Evolutionary conservation across 2,797 vertebrate genomes (phyloP), one percentile per base, ranked within the genome.

Genomic region (Sebastes matsubarae): DNA sequence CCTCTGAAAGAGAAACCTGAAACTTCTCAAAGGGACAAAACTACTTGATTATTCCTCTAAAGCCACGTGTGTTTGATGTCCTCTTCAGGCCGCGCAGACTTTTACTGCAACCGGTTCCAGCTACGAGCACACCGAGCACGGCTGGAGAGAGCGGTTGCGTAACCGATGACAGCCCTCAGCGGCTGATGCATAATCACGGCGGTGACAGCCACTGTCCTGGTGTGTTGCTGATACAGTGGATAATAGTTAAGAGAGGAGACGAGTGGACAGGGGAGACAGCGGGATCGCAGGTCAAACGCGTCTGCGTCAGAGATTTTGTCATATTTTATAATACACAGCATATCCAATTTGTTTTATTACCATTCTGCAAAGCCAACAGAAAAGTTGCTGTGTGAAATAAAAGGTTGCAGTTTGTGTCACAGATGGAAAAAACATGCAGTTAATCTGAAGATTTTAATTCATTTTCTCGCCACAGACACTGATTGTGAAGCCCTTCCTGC

Each of bases 151-250:
- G 14, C 18, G 25, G 67, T 90, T 93, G 74, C 84, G 27, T 91
- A 90, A 93, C 57, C 65, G 10, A 25, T 67, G 82, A 90, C 87
- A 86, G 82, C 83, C 83, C 78, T 86, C 80, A 80, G 88, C 50
- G 55, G 68, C 80, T 81, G 84, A 83, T 63, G 80, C 81, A 72
- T 72, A 60, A 89, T 91, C 81, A 86, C 5, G 22, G 88, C 89
- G 86, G 63, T 22, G 63, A 42, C 63, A 65, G 36, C 24, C 24
- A 89, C 80, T 55, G 86, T 84, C 77, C 74, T 77, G 88, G 67
- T 85, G 84, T 71, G 89, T n/a, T 89, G 88, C 84, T 89, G 83
- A 90, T 87, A 83, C 89, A 90, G 82, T 77, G 75, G 65, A 78
- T 81, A 64, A 81, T 29, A 14, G 29, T 72, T 70, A 55, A 42